Conservation (phyloP, 1,140 invertebrate genomes). For the Trialeurodes vaporariorum region DNA sequence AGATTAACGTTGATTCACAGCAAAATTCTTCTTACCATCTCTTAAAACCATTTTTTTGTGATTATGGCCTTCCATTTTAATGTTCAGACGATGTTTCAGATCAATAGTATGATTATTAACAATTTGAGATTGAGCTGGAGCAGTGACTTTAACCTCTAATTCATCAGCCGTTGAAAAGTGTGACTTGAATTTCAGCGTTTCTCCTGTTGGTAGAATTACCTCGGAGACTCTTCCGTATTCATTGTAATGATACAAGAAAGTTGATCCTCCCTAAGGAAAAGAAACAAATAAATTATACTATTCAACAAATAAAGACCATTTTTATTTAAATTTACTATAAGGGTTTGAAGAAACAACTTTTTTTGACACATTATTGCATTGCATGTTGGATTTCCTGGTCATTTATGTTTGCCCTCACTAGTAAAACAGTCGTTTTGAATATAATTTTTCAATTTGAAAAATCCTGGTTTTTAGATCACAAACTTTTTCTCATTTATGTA, state of each 20-base stretch:
- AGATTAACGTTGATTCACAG: no score
- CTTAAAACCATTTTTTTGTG: constrained; percentile 27
- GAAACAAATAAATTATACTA: constrained; percentile 13
- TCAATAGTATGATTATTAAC: constrained; percentile 21
- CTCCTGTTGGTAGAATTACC: constrained; percentile 79
- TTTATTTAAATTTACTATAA: neutral
- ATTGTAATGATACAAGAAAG: constrained; percentile 82
- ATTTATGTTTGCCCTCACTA: no score
- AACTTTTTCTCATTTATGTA: no score
- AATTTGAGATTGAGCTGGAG: constrained; percentile 23
- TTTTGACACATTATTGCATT: no score
- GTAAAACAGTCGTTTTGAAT: no score
- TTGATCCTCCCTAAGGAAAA: constrained; percentile 56
- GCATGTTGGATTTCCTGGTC: no score
- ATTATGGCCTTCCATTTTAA: constrained; percentile 29
- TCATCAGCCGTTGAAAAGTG: constrained; percentile 60
- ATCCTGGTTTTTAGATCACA: no score
- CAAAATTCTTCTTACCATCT: constrained; percentile 31
- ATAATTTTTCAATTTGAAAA: no score
- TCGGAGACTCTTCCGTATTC: constrained; percentile 68
- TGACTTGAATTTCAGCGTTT: constrained; percentile 65
- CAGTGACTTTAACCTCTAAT: constrained; percentile 52
- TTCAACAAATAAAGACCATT: neutral
- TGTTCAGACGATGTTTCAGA: constrained; percentile 14
- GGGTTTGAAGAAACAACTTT: no score